Evolutionary conservation across 2,113 vertebrate species (phyloP), one percentile per base, ranked within the genome.

Genomic region (Hyperopisus bebe): DNA sequence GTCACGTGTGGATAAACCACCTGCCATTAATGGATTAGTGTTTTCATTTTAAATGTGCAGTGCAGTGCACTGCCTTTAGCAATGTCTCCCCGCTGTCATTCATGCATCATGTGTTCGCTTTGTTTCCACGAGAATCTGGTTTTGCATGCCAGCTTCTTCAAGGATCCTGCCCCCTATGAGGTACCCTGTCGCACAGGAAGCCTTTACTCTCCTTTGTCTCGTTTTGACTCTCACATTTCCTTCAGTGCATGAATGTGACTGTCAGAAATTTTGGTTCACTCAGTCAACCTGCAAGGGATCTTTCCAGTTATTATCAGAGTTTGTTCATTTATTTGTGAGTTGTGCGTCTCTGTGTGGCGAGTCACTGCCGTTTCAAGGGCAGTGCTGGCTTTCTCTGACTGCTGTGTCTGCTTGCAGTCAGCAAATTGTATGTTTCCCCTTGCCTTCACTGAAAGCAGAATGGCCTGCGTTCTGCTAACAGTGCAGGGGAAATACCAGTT

Each of bases 111-210:
- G 47, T 91, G 89, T 90, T 91, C 90, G 47, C 93, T 89, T 93
- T 92, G 90, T 95, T 95, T 96, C 84, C 94, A 94, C 27, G 97
- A 98, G 97, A 97, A 98, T 96, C 95, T 96, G 92, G 96, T 98
- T 96, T 97, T 98, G 93, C 96, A 97, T 95, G 95, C 94, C 92
- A 95, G 92, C 94, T 94, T 95, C 9, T 97, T 97, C 95, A 97
- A 96, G 96, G 96, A 97, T 93, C 93, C 91, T 5, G 94, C 95
- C 90, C 94, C 95, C 89, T 96, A 96, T 92, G 96, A 98, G 97
- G 97, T 98, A 98, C 94, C 92, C 93, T 27, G n/a, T 84, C 39
- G 85, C 47, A 44, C 90, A 88, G 89, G 87, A 35, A 90, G 80
- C 39, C 82, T n/a, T 47, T 2, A 10, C 21, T 24, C 21, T 44